phyloP scores from a whole-genome alignment of 2,113 vertebrate species.

The Reinhardtius hippoglossoides region DNA sequence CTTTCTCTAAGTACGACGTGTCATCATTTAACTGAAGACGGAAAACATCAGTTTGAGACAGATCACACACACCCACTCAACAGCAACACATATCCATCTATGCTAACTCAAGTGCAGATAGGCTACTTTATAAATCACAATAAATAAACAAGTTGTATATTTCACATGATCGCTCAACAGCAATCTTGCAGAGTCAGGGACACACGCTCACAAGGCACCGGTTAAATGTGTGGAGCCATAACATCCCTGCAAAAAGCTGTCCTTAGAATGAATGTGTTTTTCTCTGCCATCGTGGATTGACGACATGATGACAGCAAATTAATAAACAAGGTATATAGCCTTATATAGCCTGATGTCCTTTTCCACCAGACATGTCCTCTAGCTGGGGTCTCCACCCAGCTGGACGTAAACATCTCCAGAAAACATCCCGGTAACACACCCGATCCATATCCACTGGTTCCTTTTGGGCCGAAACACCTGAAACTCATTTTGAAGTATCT shows the following conservation, averaged over 20 bases:
- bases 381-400: too few relatives aligned
- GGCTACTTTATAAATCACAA: conserved; percentile 2
- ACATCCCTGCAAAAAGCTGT: not conserved
- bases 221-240: not conserved
- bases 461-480: not conserved
- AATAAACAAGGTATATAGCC: too few relatives aligned
- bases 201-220: too few relatives aligned
- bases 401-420: too few relatives aligned
- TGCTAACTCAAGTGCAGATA: conserved; percentile 1
- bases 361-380: too few relatives aligned
- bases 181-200: not conserved
- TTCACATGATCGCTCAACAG: not conserved
- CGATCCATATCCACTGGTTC: not conserved
- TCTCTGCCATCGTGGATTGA: too few relatives aligned
- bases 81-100: conserved; percentile 25
- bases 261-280: too few relatives aligned
- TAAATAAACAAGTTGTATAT: not conserved
- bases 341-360: too few relatives aligned
- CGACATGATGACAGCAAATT: too few relatives aligned
- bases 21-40: conserved; percentile 33
- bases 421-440: not conserved
- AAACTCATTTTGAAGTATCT: too few relatives aligned
- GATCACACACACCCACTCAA: not conserved
- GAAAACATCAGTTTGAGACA: not conserved
- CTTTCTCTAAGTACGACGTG: conserved; percentile 27